Evolutionary conservation across 2,113 vertebrate species (phyloP).

Genomic region (Irena cyanogastra): DNA sequence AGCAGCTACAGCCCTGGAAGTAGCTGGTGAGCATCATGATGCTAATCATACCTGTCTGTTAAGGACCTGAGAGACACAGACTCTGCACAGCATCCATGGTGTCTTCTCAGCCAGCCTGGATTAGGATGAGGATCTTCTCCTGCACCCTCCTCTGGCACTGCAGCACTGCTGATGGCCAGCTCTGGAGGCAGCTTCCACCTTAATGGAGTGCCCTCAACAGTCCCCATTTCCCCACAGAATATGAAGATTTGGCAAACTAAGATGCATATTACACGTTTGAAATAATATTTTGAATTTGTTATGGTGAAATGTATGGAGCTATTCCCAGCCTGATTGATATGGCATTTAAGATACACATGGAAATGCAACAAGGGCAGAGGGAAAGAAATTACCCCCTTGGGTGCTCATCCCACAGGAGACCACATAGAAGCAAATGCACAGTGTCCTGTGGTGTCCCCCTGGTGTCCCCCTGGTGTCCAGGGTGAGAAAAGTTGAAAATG

Average conservation of each 20-base stretch:
- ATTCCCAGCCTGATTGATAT: background rate
- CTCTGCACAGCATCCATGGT: background rate
- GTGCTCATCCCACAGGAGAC: background rate
- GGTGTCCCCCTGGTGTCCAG: background rate
- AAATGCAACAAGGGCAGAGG: background rate
- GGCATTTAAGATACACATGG: background rate
- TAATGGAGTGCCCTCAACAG: background rate
- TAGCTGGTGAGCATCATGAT: background rate
- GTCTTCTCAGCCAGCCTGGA: background rate
- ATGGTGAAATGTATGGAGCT: background rate
- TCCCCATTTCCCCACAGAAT: background rate
- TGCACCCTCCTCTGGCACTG: background rate
- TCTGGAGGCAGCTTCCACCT: background rate
- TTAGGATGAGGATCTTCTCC: background rate
- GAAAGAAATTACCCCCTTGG: background rate
- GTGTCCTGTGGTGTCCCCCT: accelerated
- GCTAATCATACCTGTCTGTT: background rate
- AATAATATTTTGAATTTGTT: background rate
- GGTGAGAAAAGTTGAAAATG: background rate
- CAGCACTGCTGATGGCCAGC: background rate
- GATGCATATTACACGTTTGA: background rate
- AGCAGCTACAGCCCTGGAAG: background rate
- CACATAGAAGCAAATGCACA: accelerated
- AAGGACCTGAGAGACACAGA: background rate
- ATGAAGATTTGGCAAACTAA: background rate